Evolutionary conservation across 2,888 invertebrate species (phyloP), one percentile per base, ranked within the genome.

Genomic region (Apamea anceps): DNA sequence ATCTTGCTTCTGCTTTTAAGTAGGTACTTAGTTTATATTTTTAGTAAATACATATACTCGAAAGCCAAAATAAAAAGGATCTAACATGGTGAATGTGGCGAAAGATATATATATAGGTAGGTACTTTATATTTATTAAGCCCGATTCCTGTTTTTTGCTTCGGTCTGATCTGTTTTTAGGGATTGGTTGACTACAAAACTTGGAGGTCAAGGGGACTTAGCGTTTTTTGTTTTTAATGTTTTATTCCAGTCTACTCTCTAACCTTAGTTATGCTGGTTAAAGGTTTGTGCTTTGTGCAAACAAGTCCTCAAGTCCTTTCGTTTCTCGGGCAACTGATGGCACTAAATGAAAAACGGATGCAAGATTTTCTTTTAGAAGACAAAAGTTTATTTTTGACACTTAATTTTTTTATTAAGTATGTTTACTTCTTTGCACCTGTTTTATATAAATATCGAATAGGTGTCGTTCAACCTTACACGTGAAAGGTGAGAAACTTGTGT

Each of bases 121-220:
- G n/a, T n/a, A 37, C 21, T 18, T 21, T 67, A 51, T 77, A 54
- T 75, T 67, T 80, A 51, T 75, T 21, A 62, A 75, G 2, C 42
- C n/a, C 63, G 57, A 77, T 72, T 74, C 72, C 63, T 70, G 74
- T 74, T 72, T 80, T 82, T 85, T 67, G 67, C 62, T 78, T 63
- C 32, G 63, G 72, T 60, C 72, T 32, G 67, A 63, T 79, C 57
- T 62, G 78, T 78, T 80, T 81, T 77, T 73, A 79, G 73, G 80
- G 79, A 80, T 77, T 80, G 75, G 81, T 77, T 75, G 63, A 42
- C 67, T 66, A 82, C 85, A 79, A 72, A 85, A 54, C 45, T 71
- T 65, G 42, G 73, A 82, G 85, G 82, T 66, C 80, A 80, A 45
- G 72, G 79, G 68, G 79, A 84, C 65, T 70, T 60, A 37, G 45